Evolutionary conservation across 35 echinoderm and acorn worm species (phyloP).

Genomic region (Ophioderma brevispina): DNA sequence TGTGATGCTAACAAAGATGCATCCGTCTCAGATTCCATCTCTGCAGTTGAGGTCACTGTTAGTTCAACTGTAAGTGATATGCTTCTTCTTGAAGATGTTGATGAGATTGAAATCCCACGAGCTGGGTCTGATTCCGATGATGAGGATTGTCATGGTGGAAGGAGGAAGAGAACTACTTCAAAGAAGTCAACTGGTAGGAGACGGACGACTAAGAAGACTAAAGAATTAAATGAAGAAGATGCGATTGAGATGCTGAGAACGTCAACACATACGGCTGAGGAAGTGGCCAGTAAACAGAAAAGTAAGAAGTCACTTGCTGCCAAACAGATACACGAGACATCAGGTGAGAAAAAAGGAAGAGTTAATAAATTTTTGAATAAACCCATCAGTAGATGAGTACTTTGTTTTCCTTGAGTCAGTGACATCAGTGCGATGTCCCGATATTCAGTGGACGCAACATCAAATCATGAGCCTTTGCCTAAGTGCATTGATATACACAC

Average conservation of each 20-base stretch:
- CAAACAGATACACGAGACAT: too few relatives aligned
- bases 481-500: too few relatives aligned
- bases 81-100: constrained; percentile 24
- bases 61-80: neutral
- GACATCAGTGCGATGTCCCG: too few relatives aligned
- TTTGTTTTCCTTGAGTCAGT: too few relatives aligned
- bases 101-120: constrained; percentile 92
- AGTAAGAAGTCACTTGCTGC: too few relatives aligned
- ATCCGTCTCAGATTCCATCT: neutral
- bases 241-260: constrained; percentile 5
- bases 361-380: too few relatives aligned
- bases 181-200: constrained; percentile 2
- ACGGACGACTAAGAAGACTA: neutral
- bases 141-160: constrained; percentile 1
- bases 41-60: neutral
- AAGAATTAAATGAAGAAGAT: neutral
- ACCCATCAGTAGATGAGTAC: too few relatives aligned
- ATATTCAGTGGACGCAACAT: too few relatives aligned
- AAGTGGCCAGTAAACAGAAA: neutral
- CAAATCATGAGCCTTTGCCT: too few relatives aligned
- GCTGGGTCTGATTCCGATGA: constrained; percentile 49
- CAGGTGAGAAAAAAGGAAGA: too few relatives aligned
- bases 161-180: constrained; percentile 13
- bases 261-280: neutral
- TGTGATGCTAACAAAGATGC: neutral